These are phyloP conservation scores for Hippopotamyrus pictus DNA, from an alignment of 2,797 vertebrate species.

Conservation along the genomic window DNA sequence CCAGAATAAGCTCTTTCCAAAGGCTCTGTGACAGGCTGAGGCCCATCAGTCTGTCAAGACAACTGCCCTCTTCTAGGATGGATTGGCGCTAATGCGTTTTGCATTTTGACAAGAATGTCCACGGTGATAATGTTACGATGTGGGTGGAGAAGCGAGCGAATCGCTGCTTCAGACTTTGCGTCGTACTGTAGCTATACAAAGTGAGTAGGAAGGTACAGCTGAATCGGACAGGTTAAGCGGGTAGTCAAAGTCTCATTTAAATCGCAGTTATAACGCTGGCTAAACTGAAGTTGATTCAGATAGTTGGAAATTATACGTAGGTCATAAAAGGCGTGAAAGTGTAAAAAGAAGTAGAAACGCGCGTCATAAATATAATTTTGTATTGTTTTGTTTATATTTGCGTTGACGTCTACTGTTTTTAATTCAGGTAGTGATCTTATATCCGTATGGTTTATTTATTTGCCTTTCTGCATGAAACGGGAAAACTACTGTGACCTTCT, in stretches of 20 bases:
- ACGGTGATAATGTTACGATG: neutral
- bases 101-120: constrained; percentile 7
- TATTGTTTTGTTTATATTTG: neutral
- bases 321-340: neutral
- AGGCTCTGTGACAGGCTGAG: constrained; percentile 28
- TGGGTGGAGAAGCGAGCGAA: neutral
- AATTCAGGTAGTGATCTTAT: neutral
- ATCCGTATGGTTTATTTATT: neutral
- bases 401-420: neutral
- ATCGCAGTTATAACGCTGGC: neutral
- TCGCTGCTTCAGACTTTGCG: neutral
- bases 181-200: neutral
- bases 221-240: neutral
- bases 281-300: neutral
- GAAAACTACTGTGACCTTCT: neutral
- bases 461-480: neutral
- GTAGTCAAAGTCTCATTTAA: neutral
- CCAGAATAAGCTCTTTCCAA: constrained; percentile 20
- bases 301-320: neutral
- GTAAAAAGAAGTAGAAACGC: neutral
- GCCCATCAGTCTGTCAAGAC: constrained; percentile 29
- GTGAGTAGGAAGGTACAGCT: neutral
- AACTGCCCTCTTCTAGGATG: neutral
- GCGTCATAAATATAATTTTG: neutral
- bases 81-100: neutral